Percentiles rank a stretch among this genome's conserved stretches.
Conservation (phyloP, 2,888 invertebrate genomes). For the Tinea trinotella region DNA sequence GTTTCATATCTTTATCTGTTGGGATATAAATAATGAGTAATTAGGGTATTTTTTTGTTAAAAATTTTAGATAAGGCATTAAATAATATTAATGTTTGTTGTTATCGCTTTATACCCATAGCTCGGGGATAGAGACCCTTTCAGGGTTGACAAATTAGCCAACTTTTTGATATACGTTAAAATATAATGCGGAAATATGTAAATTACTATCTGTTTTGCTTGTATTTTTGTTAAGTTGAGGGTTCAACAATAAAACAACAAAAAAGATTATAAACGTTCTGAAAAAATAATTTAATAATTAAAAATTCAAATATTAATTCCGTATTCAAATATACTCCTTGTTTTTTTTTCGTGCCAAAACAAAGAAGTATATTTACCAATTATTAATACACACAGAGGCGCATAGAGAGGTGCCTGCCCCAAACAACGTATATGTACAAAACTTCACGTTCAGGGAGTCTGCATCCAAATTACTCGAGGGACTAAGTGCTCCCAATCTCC, state of each 20-base stretch:
- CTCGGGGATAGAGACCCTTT: not conserved
- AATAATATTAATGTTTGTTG: constrained; percentile 9
- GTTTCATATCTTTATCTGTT: not conserved
- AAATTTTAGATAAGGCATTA: constrained; percentile 5
- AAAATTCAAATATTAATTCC: no score
- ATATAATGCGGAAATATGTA: not conserved
- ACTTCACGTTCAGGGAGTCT: constrained; percentile 41
- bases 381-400: not conserved
- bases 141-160: constrained; percentile 1
- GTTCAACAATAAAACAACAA: not conserved
- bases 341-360: no score
- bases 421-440: constrained; percentile 43
- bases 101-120: not conserved
- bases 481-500: not conserved
- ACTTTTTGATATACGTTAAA: not conserved
- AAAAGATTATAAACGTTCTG: no score
- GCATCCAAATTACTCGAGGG: constrained; percentile 19
- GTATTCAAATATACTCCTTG: no score
- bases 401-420: constrained; percentile 28
- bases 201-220: not conserved
- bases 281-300: no score
- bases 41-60: not conserved
- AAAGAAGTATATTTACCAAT: not conserved
- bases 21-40: not conserved
- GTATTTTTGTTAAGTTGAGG: not conserved